Evolutionary conservation across 2,797 vertebrate genomes (phyloP).

Genomic region (Pseudomugil gertrudae): DNA sequence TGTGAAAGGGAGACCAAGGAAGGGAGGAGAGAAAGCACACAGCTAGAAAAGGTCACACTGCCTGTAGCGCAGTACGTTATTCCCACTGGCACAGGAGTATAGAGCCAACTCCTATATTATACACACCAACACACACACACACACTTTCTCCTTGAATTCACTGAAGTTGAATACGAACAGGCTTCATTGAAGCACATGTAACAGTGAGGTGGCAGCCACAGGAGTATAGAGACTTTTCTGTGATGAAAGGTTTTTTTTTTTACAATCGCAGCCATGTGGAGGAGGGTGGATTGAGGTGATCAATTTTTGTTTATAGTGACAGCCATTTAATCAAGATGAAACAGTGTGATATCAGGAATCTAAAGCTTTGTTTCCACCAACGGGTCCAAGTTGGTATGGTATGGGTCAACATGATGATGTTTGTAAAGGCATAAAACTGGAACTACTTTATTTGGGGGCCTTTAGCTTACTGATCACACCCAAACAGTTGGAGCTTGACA

Average conservation of each 20-base stretch:
- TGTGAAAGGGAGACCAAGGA: constrained; percentile 44
- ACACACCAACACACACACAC: constrained; percentile 45
- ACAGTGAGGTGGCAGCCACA: constrained; percentile 58
- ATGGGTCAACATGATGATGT: neutral
- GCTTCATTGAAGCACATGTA: constrained; percentile 68
- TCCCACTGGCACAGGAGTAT: constrained; percentile 72
- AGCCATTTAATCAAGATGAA: neutral
- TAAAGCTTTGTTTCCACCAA: neutral
- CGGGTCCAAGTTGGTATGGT: neutral
- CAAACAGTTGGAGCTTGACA: too few relatives aligned
- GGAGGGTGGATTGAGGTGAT: neutral
- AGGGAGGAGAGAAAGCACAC: constrained; percentile 52
- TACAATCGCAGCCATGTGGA: constrained; percentile 4
- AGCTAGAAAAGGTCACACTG: constrained; percentile 78
- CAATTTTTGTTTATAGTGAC: neutral
- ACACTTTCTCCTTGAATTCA: constrained; percentile 69
- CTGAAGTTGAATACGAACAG: constrained; percentile 69
- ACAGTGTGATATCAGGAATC: neutral
- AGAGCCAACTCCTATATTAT: constrained; percentile 70
- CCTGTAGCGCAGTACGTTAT: constrained; percentile 76
- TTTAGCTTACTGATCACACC: too few relatives aligned
- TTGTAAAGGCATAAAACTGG: too few relatives aligned
- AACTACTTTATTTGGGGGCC: too few relatives aligned
- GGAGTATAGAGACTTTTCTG: constrained; percentile 56
- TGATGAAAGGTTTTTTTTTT: constrained; percentile 46